These are phyloP conservation scores for Callospermophilus lateralis DNA, from an alignment of 2,113 vertebrate species.

Conservation along the genomic window DNA sequence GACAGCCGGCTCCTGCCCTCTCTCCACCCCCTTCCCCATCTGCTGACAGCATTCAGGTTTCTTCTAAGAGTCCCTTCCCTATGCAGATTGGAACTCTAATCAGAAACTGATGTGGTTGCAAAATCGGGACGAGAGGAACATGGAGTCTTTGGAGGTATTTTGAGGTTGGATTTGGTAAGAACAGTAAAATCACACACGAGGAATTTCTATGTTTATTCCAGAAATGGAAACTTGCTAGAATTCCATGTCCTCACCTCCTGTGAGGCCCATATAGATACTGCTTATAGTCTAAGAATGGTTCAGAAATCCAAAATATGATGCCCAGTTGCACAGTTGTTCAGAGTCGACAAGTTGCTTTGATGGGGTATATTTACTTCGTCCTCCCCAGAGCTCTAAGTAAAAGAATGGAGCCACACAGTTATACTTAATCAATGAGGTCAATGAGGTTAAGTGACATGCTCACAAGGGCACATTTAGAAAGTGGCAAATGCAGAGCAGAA, in stretches of 20 bases:
- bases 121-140: neutral
- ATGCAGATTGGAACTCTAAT: neutral
- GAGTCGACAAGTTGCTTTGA: neutral
- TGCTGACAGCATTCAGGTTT: neutral
- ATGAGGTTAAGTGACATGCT: too few relatives aligned
- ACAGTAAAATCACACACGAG: neutral
- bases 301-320: neutral
- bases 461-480: neutral
- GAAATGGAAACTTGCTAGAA: neutral
- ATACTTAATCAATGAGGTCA: neutral
- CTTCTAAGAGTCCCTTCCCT: slow-evolving; percentile 3
- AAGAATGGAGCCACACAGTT: neutral
- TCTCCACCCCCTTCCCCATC: neutral
- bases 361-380: neutral
- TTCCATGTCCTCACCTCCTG: neutral
- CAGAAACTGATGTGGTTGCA: slow-evolving; percentile 23
- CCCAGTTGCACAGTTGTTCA: neutral
- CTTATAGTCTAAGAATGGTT: neutral
- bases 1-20: neutral
- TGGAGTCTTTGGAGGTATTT: neutral
- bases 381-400: neutral
- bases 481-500: too few relatives aligned
- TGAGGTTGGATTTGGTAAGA: slow-evolving; percentile 13
- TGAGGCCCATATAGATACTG: neutral
- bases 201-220: neutral